Evolutionary conservation across 2,797 vertebrate species (phyloP).

Genomic region (Morus bassanus): DNA sequence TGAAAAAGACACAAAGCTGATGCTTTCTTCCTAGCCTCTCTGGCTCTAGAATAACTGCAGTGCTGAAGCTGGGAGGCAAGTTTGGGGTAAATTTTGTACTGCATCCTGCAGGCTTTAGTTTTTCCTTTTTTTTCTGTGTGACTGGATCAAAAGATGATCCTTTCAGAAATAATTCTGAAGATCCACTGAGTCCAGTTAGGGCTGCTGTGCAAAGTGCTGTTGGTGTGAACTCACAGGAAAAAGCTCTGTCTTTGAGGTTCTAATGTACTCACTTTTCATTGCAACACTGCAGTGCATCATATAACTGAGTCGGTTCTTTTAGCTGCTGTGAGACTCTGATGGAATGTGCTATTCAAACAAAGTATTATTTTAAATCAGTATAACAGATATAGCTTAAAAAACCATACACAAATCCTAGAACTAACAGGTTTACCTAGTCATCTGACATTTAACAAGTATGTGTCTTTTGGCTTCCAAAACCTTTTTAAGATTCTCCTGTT

Average conservation of each 20-base stretch:
- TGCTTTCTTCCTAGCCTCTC: not conserved
- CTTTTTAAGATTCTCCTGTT: not conserved
- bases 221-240: not conserved
- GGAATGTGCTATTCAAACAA: conserved; percentile 21
- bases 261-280: not conserved
- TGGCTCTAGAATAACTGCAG: not conserved
- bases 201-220: not conserved
- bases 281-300: not conserved
- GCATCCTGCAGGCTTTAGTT: not conserved
- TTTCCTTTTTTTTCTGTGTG: not conserved
- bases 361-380: not conserved
- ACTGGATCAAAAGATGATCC: not conserved
- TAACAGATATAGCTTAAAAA: not conserved
- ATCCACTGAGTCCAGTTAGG: not conserved
- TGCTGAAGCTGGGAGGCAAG: not conserved
- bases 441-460: not conserved
- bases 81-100: not conserved
- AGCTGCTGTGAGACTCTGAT: conserved; percentile 16
- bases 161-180: not conserved
- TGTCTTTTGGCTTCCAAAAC: not conserved
- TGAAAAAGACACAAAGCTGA: not conserved
- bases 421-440: not conserved
- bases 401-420: not conserved
- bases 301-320: conserved; percentile 19
- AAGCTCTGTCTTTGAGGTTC: not conserved